These are phyloP conservation scores for Tubiluchus corallicola DNA, from an alignment of 2,888 invertebrate species.

Conservation along the genomic window DNA sequence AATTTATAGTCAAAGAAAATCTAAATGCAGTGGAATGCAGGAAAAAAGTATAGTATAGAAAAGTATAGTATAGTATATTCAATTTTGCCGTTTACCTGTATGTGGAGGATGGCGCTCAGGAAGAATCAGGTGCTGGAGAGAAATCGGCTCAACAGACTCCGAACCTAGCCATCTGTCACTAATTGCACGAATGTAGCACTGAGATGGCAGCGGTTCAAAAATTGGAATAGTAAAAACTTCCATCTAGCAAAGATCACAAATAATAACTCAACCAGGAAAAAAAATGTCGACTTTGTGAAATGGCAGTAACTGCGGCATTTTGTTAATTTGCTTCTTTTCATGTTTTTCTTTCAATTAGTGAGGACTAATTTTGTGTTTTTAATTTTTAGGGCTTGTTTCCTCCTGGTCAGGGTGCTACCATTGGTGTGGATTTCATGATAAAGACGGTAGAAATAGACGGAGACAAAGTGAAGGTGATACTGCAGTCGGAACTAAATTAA, in stretches of 20 bases:
- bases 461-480: slow-evolving; percentile 81
- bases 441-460: slow-evolving; percentile 83
- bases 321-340: not conserved
- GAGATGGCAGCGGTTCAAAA: slow-evolving; percentile 63
- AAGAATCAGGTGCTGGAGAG: slow-evolving; percentile 66
- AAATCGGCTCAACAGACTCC: slow-evolving; percentile 33
- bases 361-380: too few species aligned
- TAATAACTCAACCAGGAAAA: too few species aligned
- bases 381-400: slow-evolving; percentile 70
- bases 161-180: slow-evolving; percentile 66
- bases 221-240: slow-evolving; percentile 88
- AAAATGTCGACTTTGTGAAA: too few species aligned
- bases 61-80: too few species aligned
- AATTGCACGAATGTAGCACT: slow-evolving; percentile 68
- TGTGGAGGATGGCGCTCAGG: slow-evolving; percentile 81
- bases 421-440: slow-evolving; percentile 96
- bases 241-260: too few species aligned
- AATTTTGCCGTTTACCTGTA: slow-evolving; percentile 54
- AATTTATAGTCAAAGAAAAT: too few species aligned
- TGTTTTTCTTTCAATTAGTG: too few species aligned
- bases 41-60: too few species aligned
- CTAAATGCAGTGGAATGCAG: too few species aligned
- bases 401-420: slow-evolving; percentile 65
- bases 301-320: too few species aligned
- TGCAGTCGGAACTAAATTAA: too few species aligned